Evolutionary conservation across 2,113 vertebrate species (phyloP).

Genomic region (Nothoprocta perdicaria): DNA sequence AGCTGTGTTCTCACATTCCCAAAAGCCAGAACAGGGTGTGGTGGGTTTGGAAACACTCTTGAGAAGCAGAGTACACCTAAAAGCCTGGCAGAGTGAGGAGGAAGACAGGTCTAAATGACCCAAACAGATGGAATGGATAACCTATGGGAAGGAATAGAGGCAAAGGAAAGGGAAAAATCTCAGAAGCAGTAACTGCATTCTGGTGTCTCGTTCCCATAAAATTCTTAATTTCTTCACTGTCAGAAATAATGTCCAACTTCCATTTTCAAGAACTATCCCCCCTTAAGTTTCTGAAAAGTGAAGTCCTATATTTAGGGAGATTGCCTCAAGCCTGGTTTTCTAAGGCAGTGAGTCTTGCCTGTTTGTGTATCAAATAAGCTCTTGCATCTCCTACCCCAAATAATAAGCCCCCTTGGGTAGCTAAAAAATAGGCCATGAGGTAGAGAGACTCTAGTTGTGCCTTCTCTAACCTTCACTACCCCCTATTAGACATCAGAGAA

Average conservation of each 20-base stretch:
- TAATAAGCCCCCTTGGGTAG: background rate
- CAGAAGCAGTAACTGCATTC: background rate
- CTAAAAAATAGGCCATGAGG: background rate
- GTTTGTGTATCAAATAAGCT: background rate
- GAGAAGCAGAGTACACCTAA: background rate
- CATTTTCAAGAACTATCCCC: background rate
- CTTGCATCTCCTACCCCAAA: background rate
- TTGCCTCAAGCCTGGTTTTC: background rate
- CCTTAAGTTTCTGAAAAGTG: background rate
- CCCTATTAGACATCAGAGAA: background rate
- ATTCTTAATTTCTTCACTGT: too few species aligned
- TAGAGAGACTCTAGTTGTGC: background rate
- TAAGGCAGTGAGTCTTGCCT: background rate
- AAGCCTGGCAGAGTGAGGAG: background rate
- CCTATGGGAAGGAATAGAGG: too few species aligned
- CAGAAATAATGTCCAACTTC: background rate
- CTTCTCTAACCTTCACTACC: background rate
- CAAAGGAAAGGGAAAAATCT: background rate
- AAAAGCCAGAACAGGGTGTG: rapidly evolving
- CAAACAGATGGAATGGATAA: background rate
- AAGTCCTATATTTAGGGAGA: background rate
- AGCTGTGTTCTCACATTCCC: background rate
- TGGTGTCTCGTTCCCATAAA: background rate
- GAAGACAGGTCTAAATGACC: background rate
- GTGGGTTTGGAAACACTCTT: rapidly evolving